Percentiles rank a stretch among this genome's conserved stretches.
phyloP scores from a whole-genome alignment of 35 echinoderm and acorn worm genomes.

The Apostichopus japonicus region DNA sequence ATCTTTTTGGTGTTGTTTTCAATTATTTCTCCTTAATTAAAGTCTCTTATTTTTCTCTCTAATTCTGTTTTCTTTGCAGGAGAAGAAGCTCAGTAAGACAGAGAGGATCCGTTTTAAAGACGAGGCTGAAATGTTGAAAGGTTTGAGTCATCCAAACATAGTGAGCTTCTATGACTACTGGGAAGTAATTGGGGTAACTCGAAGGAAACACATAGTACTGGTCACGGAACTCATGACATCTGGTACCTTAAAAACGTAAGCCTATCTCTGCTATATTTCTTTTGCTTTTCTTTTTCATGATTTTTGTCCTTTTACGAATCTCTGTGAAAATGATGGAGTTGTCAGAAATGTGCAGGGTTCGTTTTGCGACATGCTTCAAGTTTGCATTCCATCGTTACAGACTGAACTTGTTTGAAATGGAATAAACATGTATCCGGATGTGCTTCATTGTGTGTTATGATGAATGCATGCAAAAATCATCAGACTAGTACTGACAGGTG shows the following conservation, averaged over 20 bases:
- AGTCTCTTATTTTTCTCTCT: neutral
- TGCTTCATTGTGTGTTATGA: neutral
- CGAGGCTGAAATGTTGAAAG: constrained; percentile 99
- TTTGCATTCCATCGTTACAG: neutral
- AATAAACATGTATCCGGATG: neutral
- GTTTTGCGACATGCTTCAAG: neutral
- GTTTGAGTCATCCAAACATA: constrained; percentile 98
- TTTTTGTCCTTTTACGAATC: neutral
- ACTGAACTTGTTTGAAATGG: neutral
- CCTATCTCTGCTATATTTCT: neutral
- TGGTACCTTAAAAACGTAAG: constrained; percentile 99
- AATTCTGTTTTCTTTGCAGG: constrained; percentile 55
- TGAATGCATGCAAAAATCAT: neutral
- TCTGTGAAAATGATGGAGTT: neutral
- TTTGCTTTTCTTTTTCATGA: neutral
- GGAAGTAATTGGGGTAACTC: constrained; percentile 65
- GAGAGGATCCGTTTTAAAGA: constrained; percentile 95
- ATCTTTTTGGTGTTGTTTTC: neutral
- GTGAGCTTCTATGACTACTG: constrained; percentile 99
- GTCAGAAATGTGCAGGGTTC: neutral
- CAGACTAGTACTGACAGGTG: neutral
- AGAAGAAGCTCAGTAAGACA: constrained; percentile 80
- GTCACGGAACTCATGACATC: constrained; percentile 99
- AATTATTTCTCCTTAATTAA: neutral
- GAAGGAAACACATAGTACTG: constrained; percentile 94